Conservation (phyloP, 2,797 vertebrate species). For the Gorsachius magnificus region DNA sequence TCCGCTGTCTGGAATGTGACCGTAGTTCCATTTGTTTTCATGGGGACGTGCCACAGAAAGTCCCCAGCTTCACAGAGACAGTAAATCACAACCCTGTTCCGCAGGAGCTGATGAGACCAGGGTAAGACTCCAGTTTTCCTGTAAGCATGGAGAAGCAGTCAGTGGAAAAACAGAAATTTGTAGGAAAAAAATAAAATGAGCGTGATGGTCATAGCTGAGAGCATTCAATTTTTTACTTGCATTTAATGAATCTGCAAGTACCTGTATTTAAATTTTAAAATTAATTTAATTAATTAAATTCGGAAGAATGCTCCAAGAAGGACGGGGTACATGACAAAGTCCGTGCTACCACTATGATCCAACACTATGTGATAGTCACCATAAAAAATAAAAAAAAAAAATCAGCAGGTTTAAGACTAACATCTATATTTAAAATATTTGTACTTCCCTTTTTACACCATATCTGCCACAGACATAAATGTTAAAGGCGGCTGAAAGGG, state of each 20-base stretch:
- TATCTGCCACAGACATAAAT: not conserved
- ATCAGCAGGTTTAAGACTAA: not conserved
- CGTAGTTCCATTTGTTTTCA: not conserved
- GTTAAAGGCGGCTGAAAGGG: not conserved
- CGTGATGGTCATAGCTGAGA: accelerated
- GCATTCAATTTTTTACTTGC: not conserved
- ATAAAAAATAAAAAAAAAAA: not conserved
- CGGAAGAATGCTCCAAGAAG: not conserved
- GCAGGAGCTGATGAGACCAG: not conserved
- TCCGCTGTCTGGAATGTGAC: not conserved
- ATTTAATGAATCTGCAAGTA: not conserved
- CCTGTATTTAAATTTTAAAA: not conserved
- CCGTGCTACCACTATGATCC: not conserved
- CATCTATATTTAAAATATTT: not conserved
- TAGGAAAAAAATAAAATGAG: not conserved
- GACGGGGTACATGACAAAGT: not conserved
- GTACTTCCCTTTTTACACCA: not conserved
- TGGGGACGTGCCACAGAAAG: not conserved
- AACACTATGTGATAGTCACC: not conserved
- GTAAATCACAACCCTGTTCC: not conserved
- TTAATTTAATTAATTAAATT: not conserved
- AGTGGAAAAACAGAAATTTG: not conserved
- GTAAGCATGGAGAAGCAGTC: not conserved
- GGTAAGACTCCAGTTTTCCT: not conserved
- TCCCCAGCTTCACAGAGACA: not conserved